These are phyloP conservation scores for Omphaloscelis lunosa DNA, from an alignment of 2,888 invertebrate genomes.

Conservation along the genomic window DNA sequence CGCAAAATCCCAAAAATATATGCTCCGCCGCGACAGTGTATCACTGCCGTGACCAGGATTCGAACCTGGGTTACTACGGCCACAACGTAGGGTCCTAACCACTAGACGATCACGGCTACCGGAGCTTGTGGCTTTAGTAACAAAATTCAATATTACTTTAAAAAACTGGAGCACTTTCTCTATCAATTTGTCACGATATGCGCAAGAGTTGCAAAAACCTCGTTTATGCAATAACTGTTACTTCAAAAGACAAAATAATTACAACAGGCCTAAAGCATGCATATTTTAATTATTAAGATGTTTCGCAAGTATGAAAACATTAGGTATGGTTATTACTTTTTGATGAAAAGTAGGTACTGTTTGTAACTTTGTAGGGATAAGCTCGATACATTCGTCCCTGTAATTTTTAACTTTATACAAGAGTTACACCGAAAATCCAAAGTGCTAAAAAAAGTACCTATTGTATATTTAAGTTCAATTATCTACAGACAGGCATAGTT, in stretches of 20 bases:
- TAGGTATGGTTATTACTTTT: not conserved
- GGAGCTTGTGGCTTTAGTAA: conserved; percentile 67
- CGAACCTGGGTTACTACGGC: conserved; percentile 94
- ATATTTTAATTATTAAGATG: not conserved
- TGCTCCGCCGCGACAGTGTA: conserved; percentile 79
- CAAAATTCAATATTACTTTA: conserved; percentile 31
- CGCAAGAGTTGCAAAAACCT: conserved; percentile 59
- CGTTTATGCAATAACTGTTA: conserved; percentile 48
- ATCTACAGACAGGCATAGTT: too few relatives aligned
- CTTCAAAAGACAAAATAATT: not conserved
- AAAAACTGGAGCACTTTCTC: conserved; percentile 67
- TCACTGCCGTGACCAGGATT: conserved; percentile 93
- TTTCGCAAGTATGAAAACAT: not conserved
- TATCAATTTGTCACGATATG: conserved; percentile 57
- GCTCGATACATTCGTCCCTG: not conserved
- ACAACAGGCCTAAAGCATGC: not conserved
- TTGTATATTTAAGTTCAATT: too few relatives aligned
- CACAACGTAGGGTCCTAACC: conserved; percentile 95
- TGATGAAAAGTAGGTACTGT: too few relatives aligned
- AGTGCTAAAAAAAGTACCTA: too few relatives aligned
- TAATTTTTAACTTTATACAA: not conserved
- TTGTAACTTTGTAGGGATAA: not conserved
- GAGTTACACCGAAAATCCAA: not conserved
- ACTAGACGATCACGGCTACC: conserved; percentile 75
- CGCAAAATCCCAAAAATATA: conserved; percentile 31